Evolutionary conservation across 2,888 invertebrate species (phyloP).

Genomic region (Polymixis lichenea): DNA sequence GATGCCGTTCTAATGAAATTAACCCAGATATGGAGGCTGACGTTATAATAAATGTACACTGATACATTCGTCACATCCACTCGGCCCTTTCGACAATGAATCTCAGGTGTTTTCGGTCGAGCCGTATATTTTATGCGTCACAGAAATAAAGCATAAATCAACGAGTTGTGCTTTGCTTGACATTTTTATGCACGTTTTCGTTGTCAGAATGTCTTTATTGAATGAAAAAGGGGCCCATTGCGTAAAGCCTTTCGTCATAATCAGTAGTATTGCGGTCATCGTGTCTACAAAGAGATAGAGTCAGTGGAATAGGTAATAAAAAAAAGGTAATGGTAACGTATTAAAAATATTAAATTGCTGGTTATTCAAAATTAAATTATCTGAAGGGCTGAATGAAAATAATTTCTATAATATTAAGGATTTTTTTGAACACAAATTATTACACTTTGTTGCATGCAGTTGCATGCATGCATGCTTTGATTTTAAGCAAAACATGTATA

Average conservation of each 20-base stretch:
- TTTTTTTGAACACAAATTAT: too few relatives aligned
- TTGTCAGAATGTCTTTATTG: constrained; percentile 55
- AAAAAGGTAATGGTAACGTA: too few relatives aligned
- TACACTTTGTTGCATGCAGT: too few relatives aligned
- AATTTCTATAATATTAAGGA: too few relatives aligned
- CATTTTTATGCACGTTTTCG: constrained; percentile 62
- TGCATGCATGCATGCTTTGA: too few relatives aligned
- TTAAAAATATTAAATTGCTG: too few relatives aligned
- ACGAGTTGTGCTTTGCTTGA: constrained; percentile 46
- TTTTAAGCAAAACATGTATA: too few relatives aligned
- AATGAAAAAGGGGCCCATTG: constrained; percentile 41
- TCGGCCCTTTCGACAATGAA: constrained; percentile 54
- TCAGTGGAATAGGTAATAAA: too few relatives aligned
- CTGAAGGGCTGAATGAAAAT: too few relatives aligned
- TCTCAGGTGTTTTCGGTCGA: constrained; percentile 62
- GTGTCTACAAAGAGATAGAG: neutral
- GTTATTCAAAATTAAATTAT: too few relatives aligned
- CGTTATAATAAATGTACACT: constrained; percentile 43
- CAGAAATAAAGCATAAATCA: constrained; percentile 67
- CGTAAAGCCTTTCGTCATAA: constrained; percentile 29
- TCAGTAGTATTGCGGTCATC: constrained; percentile 18
- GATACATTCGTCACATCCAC: constrained; percentile 48
- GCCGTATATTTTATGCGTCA: constrained; percentile 63
- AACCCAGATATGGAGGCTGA: constrained; percentile 35
- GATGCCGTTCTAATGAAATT: constrained; percentile 48